These are phyloP conservation scores for human (Homo sapiens) DNA, from an alignment of 2,113 vertebrate genomes.

Conservation along the genomic window GRCh38 chr11:43342501-43343000, in stretches of 20 bases:
- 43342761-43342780: constrained; percentile 79
- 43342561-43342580: constrained; percentile 82
- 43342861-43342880: constrained; percentile 79
- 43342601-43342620: constrained; percentile 87
- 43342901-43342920: constrained; percentile 79
- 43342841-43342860: constrained; percentile 75
- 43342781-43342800: constrained; percentile 79
- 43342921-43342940: constrained; percentile 79
- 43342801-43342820: constrained; percentile 78
- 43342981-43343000: constrained; percentile 63
- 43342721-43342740: constrained; percentile 82
- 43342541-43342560: constrained; percentile 70
- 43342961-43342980: constrained; percentile 64
- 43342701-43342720: constrained; percentile 89
- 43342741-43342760: constrained; percentile 81
- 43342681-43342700: constrained; percentile 85
- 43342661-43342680: constrained; percentile 87
- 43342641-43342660: constrained; percentile 92
- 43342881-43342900: constrained; percentile 76
- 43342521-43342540: constrained; percentile 65
- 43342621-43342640: constrained; percentile 89
- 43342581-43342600: constrained; percentile 82
- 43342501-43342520: constrained; percentile 89
- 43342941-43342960: constrained; percentile 75
- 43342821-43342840: constrained; percentile 74